These are phyloP conservation scores for Pterocles gutturalis DNA, from an alignment of 2,113 vertebrate genomes.

Conservation along the genomic window DNA sequence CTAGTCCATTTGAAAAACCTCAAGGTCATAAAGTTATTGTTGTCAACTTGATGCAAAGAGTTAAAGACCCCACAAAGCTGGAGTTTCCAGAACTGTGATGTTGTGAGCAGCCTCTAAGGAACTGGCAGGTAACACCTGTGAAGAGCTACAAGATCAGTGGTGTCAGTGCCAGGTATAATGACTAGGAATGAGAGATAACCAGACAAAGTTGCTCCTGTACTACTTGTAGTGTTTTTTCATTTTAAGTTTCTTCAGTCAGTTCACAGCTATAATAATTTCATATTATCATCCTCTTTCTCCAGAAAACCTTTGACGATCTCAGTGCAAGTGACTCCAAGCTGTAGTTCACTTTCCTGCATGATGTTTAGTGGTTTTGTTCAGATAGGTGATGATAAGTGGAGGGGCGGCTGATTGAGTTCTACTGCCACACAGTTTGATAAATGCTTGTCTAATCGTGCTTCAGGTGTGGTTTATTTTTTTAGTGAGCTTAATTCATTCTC, in stretches of 20 bases:
- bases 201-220: background rate
- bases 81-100: background rate
- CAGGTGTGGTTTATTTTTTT: background rate
- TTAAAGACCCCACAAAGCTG: background rate
- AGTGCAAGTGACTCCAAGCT: background rate
- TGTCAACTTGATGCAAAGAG: background rate
- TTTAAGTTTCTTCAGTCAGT: background rate
- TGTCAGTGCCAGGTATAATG: background rate
- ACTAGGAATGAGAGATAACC: background rate
- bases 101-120: background rate
- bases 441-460: background rate
- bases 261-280: background rate
- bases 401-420: background rate
- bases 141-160: background rate
- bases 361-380: background rate
- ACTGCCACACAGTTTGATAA: background rate
- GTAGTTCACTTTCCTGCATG: background rate
- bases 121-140: background rate
- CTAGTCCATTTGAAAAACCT: background rate
- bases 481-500: background rate
- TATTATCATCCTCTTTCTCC: background rate
- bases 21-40: background rate
- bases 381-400: background rate
- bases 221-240: background rate
- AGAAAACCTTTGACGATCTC: fast-evolving